These are phyloP conservation scores for Dolichallabes microphthalmus DNA, from an alignment of 2,113 vertebrate species.

Conservation along the genomic window DNA sequence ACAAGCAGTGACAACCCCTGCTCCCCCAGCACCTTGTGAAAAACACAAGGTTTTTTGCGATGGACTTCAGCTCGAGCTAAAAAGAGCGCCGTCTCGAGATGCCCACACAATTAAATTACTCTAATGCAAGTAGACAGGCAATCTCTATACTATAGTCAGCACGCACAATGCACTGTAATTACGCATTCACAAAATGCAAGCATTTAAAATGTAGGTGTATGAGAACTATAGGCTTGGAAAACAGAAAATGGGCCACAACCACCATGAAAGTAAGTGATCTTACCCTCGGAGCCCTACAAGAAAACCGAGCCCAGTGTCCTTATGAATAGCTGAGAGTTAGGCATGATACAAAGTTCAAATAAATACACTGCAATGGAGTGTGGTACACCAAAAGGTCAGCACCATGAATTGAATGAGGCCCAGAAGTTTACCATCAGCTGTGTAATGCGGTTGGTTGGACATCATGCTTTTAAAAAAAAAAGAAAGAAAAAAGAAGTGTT, in stretches of 20 bases:
- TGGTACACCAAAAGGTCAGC: conserved; percentile 51
- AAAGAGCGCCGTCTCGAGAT: conserved; percentile 55
- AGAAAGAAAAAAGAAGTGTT: conserved; percentile 32
- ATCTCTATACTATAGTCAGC: conserved; percentile 55
- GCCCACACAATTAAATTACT: conserved; percentile 58
- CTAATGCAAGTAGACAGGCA: conserved; percentile 66
- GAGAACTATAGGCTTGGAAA: conserved; percentile 54
- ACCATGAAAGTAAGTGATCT: conserved; percentile 49
- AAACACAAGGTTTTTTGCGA: conserved; percentile 51
- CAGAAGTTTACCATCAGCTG: conserved; percentile 44
- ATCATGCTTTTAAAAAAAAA: conserved; percentile 39
- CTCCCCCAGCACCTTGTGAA: conserved; percentile 40
- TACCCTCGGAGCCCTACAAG: conserved; percentile 32
- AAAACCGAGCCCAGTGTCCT: conserved; percentile 37
- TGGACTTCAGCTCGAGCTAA: conserved; percentile 42
- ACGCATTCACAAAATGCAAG: conserved; percentile 66
- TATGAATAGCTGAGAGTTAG: conserved; percentile 46
- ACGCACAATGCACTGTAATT: conserved; percentile 59
- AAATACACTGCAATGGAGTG: conserved; percentile 48
- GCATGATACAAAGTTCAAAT: conserved; percentile 52
- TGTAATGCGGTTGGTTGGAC: conserved; percentile 51
- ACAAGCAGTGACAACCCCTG: conserved; percentile 53
- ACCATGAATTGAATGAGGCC: conserved; percentile 45
- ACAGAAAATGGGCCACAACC: conserved; percentile 36
- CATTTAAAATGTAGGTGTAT: conserved; percentile 59